phyloP scores from a whole-genome alignment of 2,113 vertebrate species.

The Corythornis vintsioides region DNA sequence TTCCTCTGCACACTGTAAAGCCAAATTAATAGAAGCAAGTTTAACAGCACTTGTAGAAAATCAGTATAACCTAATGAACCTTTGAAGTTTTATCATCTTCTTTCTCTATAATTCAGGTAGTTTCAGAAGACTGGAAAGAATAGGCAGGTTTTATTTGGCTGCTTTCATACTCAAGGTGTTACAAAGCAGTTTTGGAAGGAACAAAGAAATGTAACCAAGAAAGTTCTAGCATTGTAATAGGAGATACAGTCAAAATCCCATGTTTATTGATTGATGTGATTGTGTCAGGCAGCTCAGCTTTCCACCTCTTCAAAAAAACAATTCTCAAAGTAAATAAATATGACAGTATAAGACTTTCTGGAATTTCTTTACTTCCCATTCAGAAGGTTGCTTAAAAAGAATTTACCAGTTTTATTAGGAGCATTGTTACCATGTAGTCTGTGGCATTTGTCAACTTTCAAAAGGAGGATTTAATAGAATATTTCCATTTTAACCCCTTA shows the following conservation, averaged over 20 bases:
- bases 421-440: neutral
- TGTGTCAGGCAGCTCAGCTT: constrained; percentile 9
- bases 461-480: constrained; percentile 29
- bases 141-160: neutral
- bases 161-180: neutral
- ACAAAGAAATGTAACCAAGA: neutral
- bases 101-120: neutral
- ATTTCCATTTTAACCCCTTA: constrained; percentile 24
- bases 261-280: constrained; percentile 27
- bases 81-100: neutral
- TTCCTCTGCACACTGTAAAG: neutral
- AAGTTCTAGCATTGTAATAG: neutral
- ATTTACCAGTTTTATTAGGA: constrained; percentile 32
- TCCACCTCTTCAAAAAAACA: neutral
- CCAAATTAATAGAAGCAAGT: constrained; percentile 2
- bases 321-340: constrained; percentile 3
- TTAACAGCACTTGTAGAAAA: neutral
- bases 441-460: neutral
- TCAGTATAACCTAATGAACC: neutral
- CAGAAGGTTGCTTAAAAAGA: constrained; percentile 6
- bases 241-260: neutral
- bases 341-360: neutral
- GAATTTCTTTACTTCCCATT: constrained; percentile 9
- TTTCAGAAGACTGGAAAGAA: constrained; percentile 3
- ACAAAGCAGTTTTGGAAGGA: neutral